Percentiles rank a stretch among this genome's conserved stretches.
Conservation (phyloP, 2,888 invertebrate genomes). For the Agrochola circellaris region DNA sequence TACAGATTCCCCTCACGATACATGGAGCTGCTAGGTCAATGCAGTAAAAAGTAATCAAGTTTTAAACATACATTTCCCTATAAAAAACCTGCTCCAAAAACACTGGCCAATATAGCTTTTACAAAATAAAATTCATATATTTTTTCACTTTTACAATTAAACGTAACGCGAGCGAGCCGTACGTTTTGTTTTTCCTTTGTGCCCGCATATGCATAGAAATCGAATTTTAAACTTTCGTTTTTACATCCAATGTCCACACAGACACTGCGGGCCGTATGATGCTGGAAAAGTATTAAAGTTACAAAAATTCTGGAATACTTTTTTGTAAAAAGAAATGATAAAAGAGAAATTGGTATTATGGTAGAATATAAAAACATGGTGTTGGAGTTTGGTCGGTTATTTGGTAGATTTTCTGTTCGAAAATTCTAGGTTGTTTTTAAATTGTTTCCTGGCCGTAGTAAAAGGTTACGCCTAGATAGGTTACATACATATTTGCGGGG, state of each 20-base stretch:
- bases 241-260: conserved; percentile 16
- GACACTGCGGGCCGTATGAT: background rate
- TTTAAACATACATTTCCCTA: background rate
- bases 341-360: background rate
- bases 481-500: background rate
- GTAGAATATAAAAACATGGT: background rate
- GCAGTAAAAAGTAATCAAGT: background rate
- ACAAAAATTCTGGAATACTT: conserved; percentile 1
- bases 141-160: conserved; percentile 43
- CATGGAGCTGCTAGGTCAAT: background rate
- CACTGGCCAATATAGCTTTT: conserved; percentile 7
- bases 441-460: background rate
- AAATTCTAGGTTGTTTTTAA: background rate
- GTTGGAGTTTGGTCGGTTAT: background rate
- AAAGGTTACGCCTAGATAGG: background rate
- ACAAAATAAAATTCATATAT: conserved; percentile 15
- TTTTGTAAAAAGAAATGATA: background rate
- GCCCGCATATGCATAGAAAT: conserved; percentile 55
- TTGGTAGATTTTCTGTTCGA: background rate
- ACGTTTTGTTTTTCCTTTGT: conserved; percentile 41
- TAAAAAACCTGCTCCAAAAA: background rate
- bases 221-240: conserved; percentile 52
- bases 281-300: conserved; percentile 10
- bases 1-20: background rate
- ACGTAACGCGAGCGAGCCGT: conserved; percentile 25